These are phyloP conservation scores for Resseliella maxima DNA, from an alignment of 2,888 invertebrate species.

Conservation along the genomic window DNA sequence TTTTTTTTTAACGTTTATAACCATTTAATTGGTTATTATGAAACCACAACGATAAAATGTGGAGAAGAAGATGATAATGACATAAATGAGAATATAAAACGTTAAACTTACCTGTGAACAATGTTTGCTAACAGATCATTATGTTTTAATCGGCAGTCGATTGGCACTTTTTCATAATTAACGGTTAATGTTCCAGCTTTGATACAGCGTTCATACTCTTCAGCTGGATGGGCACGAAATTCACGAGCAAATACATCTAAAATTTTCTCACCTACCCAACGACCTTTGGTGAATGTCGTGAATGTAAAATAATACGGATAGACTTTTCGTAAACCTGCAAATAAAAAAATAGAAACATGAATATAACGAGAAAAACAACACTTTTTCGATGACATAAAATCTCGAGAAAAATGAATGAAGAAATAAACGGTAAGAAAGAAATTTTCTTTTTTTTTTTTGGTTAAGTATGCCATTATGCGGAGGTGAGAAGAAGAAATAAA, in stretches of 20 bases:
- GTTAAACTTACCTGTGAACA: conserved; percentile 84
- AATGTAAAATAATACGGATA: conserved; percentile 98
- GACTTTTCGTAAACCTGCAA: conserved; percentile 90
- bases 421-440: background rate
- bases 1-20: too few species aligned
- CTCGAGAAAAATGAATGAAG: background rate
- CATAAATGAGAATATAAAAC: too few species aligned
- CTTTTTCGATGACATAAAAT: background rate
- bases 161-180: conserved; percentile 91
- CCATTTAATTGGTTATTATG: too few species aligned
- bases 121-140: conserved; percentile 93
- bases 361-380: background rate
- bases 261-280: conserved; percentile 95
- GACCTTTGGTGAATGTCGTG: conserved; percentile 94
- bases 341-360: background rate
- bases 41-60: too few species aligned
- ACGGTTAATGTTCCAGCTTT: conserved; percentile 91
- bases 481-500: background rate
- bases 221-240: conserved; percentile 93
- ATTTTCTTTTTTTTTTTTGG: too few species aligned
- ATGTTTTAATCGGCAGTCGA: conserved; percentile 91
- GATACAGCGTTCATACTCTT: conserved; percentile 92
- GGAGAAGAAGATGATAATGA: too few species aligned
- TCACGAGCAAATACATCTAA: conserved; percentile 92
- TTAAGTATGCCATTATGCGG: background rate